Conservation (phyloP, 2,797 vertebrate species). For the Naso thynnoides region DNA sequence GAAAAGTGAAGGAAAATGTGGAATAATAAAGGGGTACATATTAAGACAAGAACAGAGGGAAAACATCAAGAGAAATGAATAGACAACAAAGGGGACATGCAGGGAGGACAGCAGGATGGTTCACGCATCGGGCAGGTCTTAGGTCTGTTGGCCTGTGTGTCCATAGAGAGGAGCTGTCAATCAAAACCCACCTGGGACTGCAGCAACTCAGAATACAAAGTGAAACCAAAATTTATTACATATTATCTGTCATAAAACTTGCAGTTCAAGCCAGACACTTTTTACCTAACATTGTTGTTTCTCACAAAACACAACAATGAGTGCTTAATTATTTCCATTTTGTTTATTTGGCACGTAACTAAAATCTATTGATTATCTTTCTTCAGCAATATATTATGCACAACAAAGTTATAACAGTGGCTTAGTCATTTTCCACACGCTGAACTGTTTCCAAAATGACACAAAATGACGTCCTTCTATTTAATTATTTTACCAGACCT, state of each 20-base stretch:
- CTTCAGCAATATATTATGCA: not conserved
- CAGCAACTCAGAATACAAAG: conserved; percentile 27
- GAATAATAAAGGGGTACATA: conserved; percentile 3
- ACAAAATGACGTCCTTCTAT: not conserved
- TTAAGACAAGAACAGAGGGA: conserved; percentile 14
- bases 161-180: conserved; percentile 46
- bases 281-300: too few species aligned
- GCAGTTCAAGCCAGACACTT: not conserved
- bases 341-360: not conserved
- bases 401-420: not conserved
- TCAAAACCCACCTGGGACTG: conserved; percentile 16
- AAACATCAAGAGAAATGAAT: conserved; percentile 27
- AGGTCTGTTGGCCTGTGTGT: conserved; percentile 15
- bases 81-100: not conserved
- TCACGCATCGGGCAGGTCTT: conserved; percentile 43
- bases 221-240: conserved; percentile 3
- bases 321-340: too few species aligned
- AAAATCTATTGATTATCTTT: not conserved
- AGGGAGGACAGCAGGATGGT: conserved; percentile 27
- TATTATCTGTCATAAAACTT: not conserved
- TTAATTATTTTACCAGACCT: not conserved
- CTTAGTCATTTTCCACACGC: not conserved
- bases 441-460: not conserved
- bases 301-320: not conserved
- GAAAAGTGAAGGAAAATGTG: not conserved